Conservation (phyloP, 1,140 invertebrate species). For the Latrodectus geometricus region DNA sequence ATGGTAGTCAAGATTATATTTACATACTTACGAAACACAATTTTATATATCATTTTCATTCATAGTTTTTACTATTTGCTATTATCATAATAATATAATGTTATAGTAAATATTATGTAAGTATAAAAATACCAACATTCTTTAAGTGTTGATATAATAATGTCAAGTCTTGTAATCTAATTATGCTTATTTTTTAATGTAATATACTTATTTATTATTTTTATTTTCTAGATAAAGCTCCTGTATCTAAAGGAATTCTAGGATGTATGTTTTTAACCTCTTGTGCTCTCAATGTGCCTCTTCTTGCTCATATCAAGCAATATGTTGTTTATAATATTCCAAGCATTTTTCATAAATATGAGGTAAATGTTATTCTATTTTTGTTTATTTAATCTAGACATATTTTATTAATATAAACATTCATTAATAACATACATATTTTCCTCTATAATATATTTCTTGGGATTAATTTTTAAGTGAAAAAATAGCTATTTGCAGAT, state of each 20-base stretch:
- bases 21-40: too few relatives aligned
- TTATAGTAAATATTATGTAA: too few relatives aligned
- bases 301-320: slow-evolving; percentile 69
- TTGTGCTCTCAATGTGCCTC: slow-evolving; percentile 71
- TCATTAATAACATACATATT: too few relatives aligned
- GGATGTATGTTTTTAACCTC: slow-evolving; percentile 71
- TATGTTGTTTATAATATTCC: slow-evolving; percentile 69
- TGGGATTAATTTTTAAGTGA: too few relatives aligned
- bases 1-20: too few relatives aligned
- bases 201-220: neutral
- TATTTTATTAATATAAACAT: too few relatives aligned
- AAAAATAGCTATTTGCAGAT: too few relatives aligned
- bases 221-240: slow-evolving; percentile 70
- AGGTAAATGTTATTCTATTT: slow-evolving; percentile 65
- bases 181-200: neutral
- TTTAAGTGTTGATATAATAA: neutral
- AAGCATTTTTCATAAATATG: slow-evolving; percentile 67
- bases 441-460: too few relatives aligned
- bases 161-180: neutral
- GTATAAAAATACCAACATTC: neutral
- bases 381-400: too few relatives aligned
- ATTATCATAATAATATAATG: too few relatives aligned
- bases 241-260: slow-evolving; percentile 71
- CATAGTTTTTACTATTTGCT: too few relatives aligned
- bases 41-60: too few relatives aligned